Conservation (phyloP, 2,797 vertebrate genomes). For the Threskiornis aethiopicus region DNA sequence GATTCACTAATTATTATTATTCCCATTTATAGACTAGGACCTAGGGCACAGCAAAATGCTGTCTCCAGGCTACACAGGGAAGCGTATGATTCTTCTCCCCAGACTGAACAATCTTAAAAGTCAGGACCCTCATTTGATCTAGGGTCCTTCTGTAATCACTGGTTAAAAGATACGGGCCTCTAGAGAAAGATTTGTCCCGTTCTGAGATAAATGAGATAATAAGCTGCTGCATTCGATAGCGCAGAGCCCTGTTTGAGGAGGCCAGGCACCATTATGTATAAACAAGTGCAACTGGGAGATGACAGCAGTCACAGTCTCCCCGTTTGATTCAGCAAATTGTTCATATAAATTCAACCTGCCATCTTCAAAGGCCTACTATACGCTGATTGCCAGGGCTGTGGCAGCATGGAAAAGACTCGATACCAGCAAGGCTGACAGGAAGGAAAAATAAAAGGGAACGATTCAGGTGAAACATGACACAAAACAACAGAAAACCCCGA, state of each 20-base stretch:
- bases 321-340: background rate
- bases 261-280: background rate
- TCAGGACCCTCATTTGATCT: background rate
- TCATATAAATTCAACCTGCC: background rate
- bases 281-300: background rate
- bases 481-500: background rate
- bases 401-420: background rate
- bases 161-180: background rate
- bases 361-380: constrained; percentile 1
- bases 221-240: background rate
- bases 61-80: background rate
- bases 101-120: background rate
- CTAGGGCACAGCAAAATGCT: background rate
- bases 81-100: background rate
- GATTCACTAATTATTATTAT: background rate
- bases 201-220: background rate
- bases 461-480: background rate
- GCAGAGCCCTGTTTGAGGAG: background rate
- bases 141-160: background rate
- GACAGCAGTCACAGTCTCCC: background rate
- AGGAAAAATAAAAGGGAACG: background rate
- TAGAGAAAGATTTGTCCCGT: background rate
- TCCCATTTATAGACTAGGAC: background rate
- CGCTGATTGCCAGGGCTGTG: background rate
- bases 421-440: background rate